Evolutionary conservation across 2,888 invertebrate genomes (phyloP).

Genomic region (Norana najaformis): DNA sequence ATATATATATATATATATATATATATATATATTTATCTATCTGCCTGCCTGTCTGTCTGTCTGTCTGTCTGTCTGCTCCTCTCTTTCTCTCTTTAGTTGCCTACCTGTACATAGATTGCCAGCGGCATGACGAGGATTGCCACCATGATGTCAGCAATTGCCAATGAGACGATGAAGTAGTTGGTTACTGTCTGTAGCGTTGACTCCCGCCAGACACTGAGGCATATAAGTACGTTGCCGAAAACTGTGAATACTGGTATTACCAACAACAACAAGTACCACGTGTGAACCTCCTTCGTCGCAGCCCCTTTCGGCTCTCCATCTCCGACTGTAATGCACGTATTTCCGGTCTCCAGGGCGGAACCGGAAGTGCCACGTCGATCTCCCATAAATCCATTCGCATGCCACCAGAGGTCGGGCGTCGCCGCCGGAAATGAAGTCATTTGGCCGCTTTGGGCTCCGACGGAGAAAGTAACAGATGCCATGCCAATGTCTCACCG

Average conservation of each 20-base stretch:
- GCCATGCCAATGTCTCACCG: background rate
- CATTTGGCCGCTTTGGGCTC: background rate
- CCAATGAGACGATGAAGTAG: background rate
- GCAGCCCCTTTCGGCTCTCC: background rate
- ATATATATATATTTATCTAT: too few species aligned
- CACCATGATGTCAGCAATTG: conserved; percentile 1
- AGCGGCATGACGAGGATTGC: conserved; percentile 7
- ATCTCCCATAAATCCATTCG: background rate
- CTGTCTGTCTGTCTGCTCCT: background rate
- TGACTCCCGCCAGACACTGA: background rate
- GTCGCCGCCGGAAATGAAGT: background rate
- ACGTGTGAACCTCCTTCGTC: conserved; percentile 13
- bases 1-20: too few species aligned
- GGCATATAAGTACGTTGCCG: background rate
- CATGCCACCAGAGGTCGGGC: background rate
- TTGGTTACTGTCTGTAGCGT: background rate
- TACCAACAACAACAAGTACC: background rate
- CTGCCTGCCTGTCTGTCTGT: background rate
- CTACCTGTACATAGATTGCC: conserved; percentile 13
- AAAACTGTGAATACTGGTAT: background rate
- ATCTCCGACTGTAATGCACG: background rate
- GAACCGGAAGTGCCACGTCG: background rate
- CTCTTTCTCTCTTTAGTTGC: background rate
- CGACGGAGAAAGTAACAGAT: background rate
- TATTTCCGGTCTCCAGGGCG: conserved; percentile 4